phyloP scores from a whole-genome alignment of 1,140 invertebrate genomes.

The Drosophila arawakana region DNA sequence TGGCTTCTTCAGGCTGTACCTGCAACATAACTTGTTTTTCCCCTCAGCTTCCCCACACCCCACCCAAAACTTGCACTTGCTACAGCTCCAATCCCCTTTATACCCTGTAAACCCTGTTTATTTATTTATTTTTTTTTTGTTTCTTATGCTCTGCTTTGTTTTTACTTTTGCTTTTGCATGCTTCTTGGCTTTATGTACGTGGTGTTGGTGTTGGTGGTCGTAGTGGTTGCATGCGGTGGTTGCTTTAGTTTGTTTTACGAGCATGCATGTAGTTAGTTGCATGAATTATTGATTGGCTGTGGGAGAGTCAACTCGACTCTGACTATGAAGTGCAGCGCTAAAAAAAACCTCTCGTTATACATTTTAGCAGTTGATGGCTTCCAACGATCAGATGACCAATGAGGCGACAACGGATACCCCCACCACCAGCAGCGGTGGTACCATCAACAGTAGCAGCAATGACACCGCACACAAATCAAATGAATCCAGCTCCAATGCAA shows the following conservation, averaged over 20 bases:
- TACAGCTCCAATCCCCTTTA: background rate
- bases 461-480: slow-evolving; percentile 15
- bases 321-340: background rate
- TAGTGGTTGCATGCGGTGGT: slow-evolving; percentile 21
- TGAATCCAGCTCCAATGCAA: slow-evolving; percentile 12
- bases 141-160: slow-evolving; percentile 7
- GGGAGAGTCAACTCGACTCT: slow-evolving; percentile 12
- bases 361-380: slow-evolving; percentile 58
- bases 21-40: slow-evolving; percentile 46
- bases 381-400: slow-evolving; percentile 62
- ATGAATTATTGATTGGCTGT: slow-evolving; percentile 75
- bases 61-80: slow-evolving; percentile 50
- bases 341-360: slow-evolving; percentile 34
- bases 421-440: slow-evolving; percentile 1
- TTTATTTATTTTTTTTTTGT: background rate
- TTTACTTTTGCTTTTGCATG: slow-evolving; percentile 25
- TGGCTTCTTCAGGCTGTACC: slow-evolving; percentile 21
- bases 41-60: no score
- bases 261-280: slow-evolving; percentile 64
- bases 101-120: no score
- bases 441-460: slow-evolving; percentile 15
- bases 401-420: slow-evolving; percentile 40
- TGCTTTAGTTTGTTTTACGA: slow-evolving; percentile 55
- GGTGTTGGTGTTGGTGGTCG: no score
- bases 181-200: slow-evolving; percentile 20